Evolutionary conservation across 2,888 invertebrate genomes (phyloP), one percentile per base, ranked within the genome.

Genomic region (Platycheirus rosarum): DNA sequence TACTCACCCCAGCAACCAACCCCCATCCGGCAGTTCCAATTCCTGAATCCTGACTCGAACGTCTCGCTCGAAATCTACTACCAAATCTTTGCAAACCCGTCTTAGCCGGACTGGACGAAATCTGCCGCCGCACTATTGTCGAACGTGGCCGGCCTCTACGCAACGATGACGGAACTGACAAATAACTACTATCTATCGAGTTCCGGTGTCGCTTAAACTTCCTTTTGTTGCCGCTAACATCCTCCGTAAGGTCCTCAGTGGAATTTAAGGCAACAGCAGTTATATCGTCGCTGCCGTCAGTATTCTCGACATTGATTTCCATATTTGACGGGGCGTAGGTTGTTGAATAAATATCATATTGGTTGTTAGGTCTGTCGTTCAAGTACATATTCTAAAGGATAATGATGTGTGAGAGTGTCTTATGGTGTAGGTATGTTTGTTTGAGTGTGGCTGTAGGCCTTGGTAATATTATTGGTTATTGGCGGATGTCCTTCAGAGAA

Each of bases 21-120:
- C 77, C 70, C 32, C 86, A 79, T 48, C 88, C 88, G 2, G 89
- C 89, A 1, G 89, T 87, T 23, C 88, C 89, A 42, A 90, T 89
- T 16, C 89, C 90, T 40, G 90, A 90, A 73, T 90, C 90, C 73
- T 90, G 90, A 75, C 90, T 90, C 35, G 89, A 87, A 79, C 90
- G 85, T 75, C 90, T 84, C 8, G 86, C 78, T n/a, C 87, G 86
- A 26, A 86, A 40, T 70, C 87, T 88, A 32, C 63, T 85, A 8
- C 84, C 85, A 29, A 87, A 86, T 18, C 84, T 68, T 55, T 86
- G 85, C 20, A 88, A 87, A 48, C 88, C 88, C 66, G 89, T 87
- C 82, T 89, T 89, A 1, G 88, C 89, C n/a, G 90, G 90, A 85
- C 89, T 90, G n/a, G 90, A 89, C 51, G 87, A 87, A 48, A 89